Evolutionary conservation across 2,888 invertebrate genomes (phyloP).

Genomic region (Meloe dianella): DNA sequence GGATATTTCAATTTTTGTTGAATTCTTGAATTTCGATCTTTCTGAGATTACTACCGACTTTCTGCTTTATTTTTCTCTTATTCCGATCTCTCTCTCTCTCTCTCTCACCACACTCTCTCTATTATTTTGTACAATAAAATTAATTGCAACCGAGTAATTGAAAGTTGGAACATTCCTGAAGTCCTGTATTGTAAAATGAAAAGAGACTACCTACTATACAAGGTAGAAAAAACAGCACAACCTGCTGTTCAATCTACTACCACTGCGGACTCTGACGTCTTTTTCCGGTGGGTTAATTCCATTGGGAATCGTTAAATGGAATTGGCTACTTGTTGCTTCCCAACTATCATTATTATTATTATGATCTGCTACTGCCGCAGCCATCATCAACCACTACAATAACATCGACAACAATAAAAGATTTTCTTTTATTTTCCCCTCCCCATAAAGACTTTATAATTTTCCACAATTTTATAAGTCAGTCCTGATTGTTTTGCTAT

Average conservation of each 20-base stretch:
- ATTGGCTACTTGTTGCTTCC: conserved; percentile 50
- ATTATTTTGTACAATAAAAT: conserved; percentile 1
- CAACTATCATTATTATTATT: conserved; percentile 8
- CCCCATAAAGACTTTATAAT: conserved; percentile 7
- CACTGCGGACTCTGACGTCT: conserved; percentile 36
- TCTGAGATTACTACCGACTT: neutral
- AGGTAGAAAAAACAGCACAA: conserved; percentile 3
- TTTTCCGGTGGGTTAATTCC: conserved; percentile 46
- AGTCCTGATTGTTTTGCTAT: too few relatives aligned
- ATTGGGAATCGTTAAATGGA: conserved; percentile 48
- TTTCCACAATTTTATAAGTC: neutral
- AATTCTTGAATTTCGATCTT: neutral
- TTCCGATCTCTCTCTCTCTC: neutral
- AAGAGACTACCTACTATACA: neutral
- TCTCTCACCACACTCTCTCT: neutral
- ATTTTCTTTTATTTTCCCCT: conserved; percentile 27
- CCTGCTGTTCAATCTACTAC: neutral
- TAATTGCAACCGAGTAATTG: neutral
- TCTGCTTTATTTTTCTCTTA: neutral
- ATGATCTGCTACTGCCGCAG: neutral
- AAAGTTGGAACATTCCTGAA: neutral
- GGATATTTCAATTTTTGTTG: neutral
- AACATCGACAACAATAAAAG: conserved; percentile 12
- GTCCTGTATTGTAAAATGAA: neutral
- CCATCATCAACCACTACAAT: conserved; percentile 5